These are phyloP conservation scores for Peromyscus eremicus DNA, from an alignment of 2,797 vertebrate species.

Conservation along the genomic window DNA sequence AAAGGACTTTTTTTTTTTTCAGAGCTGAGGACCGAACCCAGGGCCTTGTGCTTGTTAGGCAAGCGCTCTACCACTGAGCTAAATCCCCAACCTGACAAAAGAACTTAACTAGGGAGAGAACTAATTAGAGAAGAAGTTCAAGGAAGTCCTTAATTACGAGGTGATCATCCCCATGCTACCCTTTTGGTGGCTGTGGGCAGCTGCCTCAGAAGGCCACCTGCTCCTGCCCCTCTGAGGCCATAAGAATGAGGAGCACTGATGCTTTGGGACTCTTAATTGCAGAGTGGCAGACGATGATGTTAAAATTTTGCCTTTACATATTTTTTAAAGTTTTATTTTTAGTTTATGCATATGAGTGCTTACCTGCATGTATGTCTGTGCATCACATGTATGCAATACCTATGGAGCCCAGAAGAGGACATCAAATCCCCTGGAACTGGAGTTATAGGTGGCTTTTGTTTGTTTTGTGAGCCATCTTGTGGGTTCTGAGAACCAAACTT, in stretches of 20 bases:
- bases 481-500: background rate
- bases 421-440: background rate
- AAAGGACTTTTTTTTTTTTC: no score
- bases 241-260: background rate
- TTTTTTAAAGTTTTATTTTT: background rate
- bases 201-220: background rate
- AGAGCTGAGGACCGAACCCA: no score
- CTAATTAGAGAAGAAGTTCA: slow-evolving; percentile 18
- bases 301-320: background rate
- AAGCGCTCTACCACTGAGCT: no score
- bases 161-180: background rate
- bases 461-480: background rate
- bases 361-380: background rate
- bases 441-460: background rate
- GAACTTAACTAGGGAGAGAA: slow-evolving; percentile 54
- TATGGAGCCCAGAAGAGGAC: background rate
- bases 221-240: background rate
- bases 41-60: no score
- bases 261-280: background rate
- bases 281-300: background rate
- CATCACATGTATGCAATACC: background rate
- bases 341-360: background rate
- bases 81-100: no score
- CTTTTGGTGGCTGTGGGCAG: background rate
- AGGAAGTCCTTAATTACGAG: slow-evolving; percentile 11